Evolutionary conservation across 1,140 invertebrate genomes (phyloP).

Genomic region (Listronotus oregonensis): DNA sequence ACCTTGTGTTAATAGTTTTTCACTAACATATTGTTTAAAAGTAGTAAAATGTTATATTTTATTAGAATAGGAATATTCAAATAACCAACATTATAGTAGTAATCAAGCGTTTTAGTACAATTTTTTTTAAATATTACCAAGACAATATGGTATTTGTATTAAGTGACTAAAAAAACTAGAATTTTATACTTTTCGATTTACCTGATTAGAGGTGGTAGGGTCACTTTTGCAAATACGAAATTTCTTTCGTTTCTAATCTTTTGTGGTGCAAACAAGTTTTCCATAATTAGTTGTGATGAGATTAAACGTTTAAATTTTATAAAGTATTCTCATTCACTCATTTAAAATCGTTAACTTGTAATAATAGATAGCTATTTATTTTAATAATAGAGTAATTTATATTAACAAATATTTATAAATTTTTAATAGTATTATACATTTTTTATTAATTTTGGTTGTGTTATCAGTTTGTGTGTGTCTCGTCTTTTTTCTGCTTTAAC

Average conservation of each 20-base stretch:
- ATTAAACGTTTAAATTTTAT: slow-evolving; percentile 31
- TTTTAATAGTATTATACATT: slow-evolving; percentile 41
- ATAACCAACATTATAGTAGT: slow-evolving; percentile 38
- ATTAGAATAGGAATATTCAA: slow-evolving; percentile 38
- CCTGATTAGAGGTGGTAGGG: slow-evolving; percentile 21
- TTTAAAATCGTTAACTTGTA: slow-evolving; percentile 25
- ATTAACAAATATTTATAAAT: slow-evolving; percentile 41
- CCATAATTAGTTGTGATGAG: slow-evolving; percentile 30
- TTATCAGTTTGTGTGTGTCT: slow-evolving; percentile 25
- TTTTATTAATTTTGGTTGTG: slow-evolving; percentile 24
- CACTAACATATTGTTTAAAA: slow-evolving; percentile 29
- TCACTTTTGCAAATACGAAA: slow-evolving; percentile 40
- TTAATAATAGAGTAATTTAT: slow-evolving; percentile 48
- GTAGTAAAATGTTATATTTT: slow-evolving; percentile 26
- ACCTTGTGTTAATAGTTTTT: slow-evolving; percentile 36
- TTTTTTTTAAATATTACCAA: slow-evolving; percentile 40
- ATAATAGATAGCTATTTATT: slow-evolving; percentile 43
- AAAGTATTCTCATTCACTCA: slow-evolving; percentile 24
- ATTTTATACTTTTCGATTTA: slow-evolving; percentile 41
- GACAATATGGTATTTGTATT: slow-evolving; percentile 48
- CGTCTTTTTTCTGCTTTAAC: slow-evolving; percentile 6
- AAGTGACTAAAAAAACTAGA: slow-evolving; percentile 40
- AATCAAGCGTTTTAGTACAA: slow-evolving; percentile 42
- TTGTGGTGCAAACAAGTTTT: slow-evolving; percentile 21
- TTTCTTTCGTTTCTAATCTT: slow-evolving; percentile 4